Evolutionary conservation across 2,797 vertebrate genomes (phyloP), one percentile per base, ranked within the genome.

Genomic region (Psittacula echo): DNA sequence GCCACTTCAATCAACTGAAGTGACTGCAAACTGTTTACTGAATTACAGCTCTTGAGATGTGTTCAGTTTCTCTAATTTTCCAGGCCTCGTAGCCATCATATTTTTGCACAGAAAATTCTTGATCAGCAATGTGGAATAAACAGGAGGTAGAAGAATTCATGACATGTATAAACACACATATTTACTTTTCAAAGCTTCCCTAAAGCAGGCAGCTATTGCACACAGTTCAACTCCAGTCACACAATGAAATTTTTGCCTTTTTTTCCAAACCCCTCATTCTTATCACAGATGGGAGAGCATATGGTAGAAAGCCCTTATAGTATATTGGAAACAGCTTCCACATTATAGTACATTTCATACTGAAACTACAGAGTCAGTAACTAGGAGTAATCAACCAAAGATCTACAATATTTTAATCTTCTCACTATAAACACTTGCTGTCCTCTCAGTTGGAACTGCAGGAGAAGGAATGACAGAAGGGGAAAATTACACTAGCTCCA

Each of bases 261-360:
- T 62, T 87, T 13, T 44, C 30, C n/a, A 42, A 92, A 89, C 13
- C 17, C 16, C 44, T 80, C 86, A 85, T 94, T 94, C 91, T 95
- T 87, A 37, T 44, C 92, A 93, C 97, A 97, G 94, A 97, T 93
- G 95, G 94, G 79, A 85, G 76, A 95, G 34, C 95, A 97, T 95
- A 95, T 94, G 95, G 94, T 89, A 90, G 84, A 85, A 96, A 94
- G 83, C 82, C 94, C 76, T 96, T 94, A 88, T 34, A 85, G 72
- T 90, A 18, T 45, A 91, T 50, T 82, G 75, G 92, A 87, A 94
- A 80, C 92, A 80, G 83, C 68, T 95, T 94, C 92, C 87, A 90
- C 80, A 45, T 73, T 95, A 53, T 32, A 72, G 92, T 64, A 30
- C 74, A 71, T 94, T 94, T 94, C 84, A 21, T 22, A 78, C 14